phyloP scores from a whole-genome alignment of 2,113 vertebrate genomes.

The Emydocephalus ijimae region DNA sequence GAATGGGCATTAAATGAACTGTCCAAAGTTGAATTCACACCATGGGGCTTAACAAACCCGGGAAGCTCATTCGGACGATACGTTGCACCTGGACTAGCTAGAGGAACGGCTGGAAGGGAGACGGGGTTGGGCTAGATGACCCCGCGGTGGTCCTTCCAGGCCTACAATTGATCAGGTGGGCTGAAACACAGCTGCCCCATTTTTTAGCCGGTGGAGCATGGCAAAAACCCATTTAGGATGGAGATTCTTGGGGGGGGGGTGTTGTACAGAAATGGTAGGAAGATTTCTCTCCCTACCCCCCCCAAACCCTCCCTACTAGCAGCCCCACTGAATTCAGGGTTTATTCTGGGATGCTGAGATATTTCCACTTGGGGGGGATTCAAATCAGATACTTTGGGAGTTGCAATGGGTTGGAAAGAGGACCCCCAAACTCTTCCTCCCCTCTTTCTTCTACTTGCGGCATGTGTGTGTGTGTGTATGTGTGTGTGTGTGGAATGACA shows the following conservation, averaged over 20 bases:
- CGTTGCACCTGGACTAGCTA: not conserved
- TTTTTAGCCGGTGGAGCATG: not conserved
- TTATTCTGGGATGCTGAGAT: not conserved
- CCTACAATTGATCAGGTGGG: not conserved
- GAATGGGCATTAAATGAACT: not conserved
- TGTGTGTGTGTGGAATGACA: no score
- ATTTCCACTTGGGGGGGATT: no score
- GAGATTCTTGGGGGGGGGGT: not conserved
- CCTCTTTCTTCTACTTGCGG: not conserved
- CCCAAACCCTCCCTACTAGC: not conserved
- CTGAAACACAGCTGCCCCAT: not conserved
- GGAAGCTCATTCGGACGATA: not conserved
- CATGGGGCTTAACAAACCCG: not conserved
- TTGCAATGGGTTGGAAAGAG: not conserved
- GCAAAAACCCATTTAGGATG: not conserved
- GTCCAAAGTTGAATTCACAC: not conserved
- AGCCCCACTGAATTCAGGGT: not conserved
- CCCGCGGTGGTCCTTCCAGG: not conserved
- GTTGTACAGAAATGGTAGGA: no score
- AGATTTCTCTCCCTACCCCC: not conserved
- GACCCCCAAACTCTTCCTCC: not conserved
- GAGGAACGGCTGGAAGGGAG: not conserved
- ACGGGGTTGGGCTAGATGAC: not conserved
- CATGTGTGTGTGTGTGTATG: no score
- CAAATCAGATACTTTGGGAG: not conserved